A percentile compares a stretch with the other conserved stretches of the same genome.
Conservation (phyloP, 2,888 invertebrate genomes). For the Apoda limacodes region DNA sequence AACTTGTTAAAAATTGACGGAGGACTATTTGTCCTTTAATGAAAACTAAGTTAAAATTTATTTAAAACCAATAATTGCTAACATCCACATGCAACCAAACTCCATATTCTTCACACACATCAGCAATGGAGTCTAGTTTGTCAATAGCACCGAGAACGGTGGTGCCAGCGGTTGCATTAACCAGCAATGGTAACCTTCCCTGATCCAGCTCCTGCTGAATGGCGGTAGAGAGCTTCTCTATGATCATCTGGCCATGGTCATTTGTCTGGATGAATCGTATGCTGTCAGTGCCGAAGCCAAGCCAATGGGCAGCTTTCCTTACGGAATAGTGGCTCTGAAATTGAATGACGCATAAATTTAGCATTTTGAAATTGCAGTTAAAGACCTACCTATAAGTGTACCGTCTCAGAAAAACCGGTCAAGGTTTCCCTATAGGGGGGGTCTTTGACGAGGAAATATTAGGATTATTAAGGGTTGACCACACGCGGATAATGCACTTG, state of each 20-base stretch:
- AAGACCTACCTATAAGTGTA: too few relatives aligned
- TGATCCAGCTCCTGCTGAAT: slow-evolving; percentile 54
- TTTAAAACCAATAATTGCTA: slow-evolving; percentile 38
- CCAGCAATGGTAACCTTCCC: slow-evolving; percentile 74
- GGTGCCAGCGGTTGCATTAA: slow-evolving; percentile 83
- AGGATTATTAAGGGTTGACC: too few relatives aligned
- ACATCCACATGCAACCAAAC: slow-evolving; percentile 90
- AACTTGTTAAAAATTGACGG: too few relatives aligned
- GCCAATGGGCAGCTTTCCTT: slow-evolving; percentile 82
- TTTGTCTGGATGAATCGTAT: slow-evolving; percentile 75
- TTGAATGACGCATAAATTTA: background rate
- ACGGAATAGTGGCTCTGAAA: slow-evolving; percentile 84
- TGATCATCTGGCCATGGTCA: slow-evolving; percentile 74
- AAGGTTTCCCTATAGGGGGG: too few relatives aligned
- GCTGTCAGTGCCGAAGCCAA: slow-evolving; percentile 86
- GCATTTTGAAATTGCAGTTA: too few relatives aligned
- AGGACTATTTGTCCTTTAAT: background rate
- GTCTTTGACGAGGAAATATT: too few relatives aligned
- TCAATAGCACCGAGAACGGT: slow-evolving; percentile 90
- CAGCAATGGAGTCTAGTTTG: slow-evolving; percentile 74
- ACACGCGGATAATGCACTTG: too few relatives aligned
- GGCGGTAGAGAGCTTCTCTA: slow-evolving; percentile 68
- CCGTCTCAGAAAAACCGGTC: too few relatives aligned
- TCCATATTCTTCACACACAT: slow-evolving; percentile 74
- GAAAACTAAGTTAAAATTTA: background rate